phyloP scores from a whole-genome alignment of 2,113 vertebrate species.

The Arothron firmamentum region DNA sequence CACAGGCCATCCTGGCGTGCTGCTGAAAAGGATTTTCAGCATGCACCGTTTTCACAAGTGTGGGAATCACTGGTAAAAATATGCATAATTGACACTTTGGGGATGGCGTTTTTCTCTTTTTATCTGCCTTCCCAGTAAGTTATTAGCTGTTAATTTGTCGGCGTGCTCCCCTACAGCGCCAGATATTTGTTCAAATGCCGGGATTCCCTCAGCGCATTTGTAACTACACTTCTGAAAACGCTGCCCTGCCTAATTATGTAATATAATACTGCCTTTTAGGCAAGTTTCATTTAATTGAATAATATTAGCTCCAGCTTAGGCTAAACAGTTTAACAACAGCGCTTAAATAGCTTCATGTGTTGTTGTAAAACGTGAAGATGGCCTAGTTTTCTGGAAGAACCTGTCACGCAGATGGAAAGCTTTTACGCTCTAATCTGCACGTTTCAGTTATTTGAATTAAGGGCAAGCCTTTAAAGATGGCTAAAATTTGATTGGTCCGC shows the following conservation, averaged over 20 bases:
- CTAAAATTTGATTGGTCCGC: conserved; percentile 56
- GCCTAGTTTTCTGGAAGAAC: conserved; percentile 9
- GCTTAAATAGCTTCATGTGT: conserved; percentile 32
- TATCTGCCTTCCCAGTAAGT: conserved; percentile 85
- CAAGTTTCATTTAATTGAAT: conserved; percentile 94
- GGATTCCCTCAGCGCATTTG: conserved; percentile 97
- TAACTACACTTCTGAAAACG: conserved; percentile 96
- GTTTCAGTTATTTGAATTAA: conserved; percentile 47
- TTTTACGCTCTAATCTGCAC: conserved; percentile 36
- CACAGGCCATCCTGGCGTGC: conserved; percentile 20
- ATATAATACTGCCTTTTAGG: conserved; percentile 94
- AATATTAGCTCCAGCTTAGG: conserved; percentile 84
- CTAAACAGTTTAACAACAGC: conserved; percentile 49
- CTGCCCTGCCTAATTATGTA: conserved; percentile 97
- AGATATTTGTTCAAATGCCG: conserved; percentile 98
- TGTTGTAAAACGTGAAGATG: conserved; percentile 3
- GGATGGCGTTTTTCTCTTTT: conserved; percentile 67
- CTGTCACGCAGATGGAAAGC: conserved; percentile 16
- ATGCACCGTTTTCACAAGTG: conserved; percentile 59
- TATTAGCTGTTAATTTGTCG: conserved; percentile 99
- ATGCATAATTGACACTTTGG: conserved; percentile 79
- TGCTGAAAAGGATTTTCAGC: conserved; percentile 44
- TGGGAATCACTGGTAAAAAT: conserved; percentile 72
- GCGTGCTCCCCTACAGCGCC: conserved; percentile 91
- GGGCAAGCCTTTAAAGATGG: conserved; percentile 56